Evolutionary conservation across 2,113 vertebrate genomes (phyloP), one percentile per base, ranked within the genome.

Genomic region (Lampris megalopsis): DNA sequence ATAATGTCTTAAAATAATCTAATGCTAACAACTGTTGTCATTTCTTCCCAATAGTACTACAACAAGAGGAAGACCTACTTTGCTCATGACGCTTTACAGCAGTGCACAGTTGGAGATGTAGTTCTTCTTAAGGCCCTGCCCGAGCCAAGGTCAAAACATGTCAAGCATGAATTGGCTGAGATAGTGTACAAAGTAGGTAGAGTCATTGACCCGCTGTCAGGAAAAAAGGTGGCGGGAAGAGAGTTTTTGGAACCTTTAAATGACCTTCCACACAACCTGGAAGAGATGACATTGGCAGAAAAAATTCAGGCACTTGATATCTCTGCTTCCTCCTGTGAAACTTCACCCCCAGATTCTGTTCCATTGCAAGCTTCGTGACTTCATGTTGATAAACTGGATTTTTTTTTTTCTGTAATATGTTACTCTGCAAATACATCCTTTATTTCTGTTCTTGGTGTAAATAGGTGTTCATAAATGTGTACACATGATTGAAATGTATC

Each of bases 1-100:
- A 53, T 24, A 24, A 24, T 24, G 24, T 24, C 24, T 24, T 24
- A 24, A 53, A 53, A 53, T n/a, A 58, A n/a, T 6, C 52, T 47
- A 41, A 71, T 50, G 11, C 11, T 64, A 2, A n/a, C 6, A 24
- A 58, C 56, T 58, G 53, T 74, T 54, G 52, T 66, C 40, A 10
- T 85, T 65, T 36, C 57, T 84, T 54, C 75, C 40, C 84, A 9
- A 5, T 87, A 99, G 98, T 99, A 95, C 90, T 99, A 95, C 91
- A 99, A 98, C 94, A 98, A 98, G 86, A 93, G 97, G 68, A 99
- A 97, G 92, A 99, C 98, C 0, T 99, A 99, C 83, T 99, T 99
- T 91, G 98, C 97, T 60, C 97, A 99, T 0, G 98, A 99, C 71
- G 93, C 96, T 0, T 87, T 96, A 87, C 91, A 95, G 82, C 96